Conservation (phyloP, 2,113 vertebrate genomes). For the Orthonyx spaldingii region DNA sequence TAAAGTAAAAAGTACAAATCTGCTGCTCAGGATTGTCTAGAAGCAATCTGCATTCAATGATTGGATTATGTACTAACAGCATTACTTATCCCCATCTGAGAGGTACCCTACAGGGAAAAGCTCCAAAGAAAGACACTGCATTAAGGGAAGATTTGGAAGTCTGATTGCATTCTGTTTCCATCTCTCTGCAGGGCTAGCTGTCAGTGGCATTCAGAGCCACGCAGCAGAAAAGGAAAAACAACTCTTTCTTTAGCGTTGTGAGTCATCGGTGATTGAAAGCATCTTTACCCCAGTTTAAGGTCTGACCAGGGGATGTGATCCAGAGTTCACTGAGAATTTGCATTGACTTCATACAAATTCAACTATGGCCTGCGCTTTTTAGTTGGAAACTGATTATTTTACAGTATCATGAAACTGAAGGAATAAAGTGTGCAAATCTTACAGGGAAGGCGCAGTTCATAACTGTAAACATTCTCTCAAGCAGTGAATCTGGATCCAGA, state of each 20-base stretch:
- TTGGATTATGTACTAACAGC: slow-evolving; percentile 57
- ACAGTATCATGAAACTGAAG: neutral
- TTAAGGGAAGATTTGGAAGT: slow-evolving; percentile 58
- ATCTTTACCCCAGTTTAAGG: neutral
- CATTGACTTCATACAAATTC: neutral
- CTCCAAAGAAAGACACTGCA: slow-evolving; percentile 46
- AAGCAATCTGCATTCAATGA: slow-evolving; percentile 59
- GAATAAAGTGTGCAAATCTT: neutral
- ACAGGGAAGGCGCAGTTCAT: neutral
- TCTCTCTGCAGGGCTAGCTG: slow-evolving; percentile 51
- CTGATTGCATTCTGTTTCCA: slow-evolving; percentile 61
- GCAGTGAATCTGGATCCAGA: slow-evolving; percentile 21
- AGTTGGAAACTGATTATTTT: neutral
- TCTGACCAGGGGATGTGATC: neutral
- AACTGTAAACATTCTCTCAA: slow-evolving; percentile 10
- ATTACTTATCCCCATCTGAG: slow-evolving; percentile 61
- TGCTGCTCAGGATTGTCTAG: neutral
- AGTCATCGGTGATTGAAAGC: slow-evolving; percentile 19
- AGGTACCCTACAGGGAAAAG: slow-evolving; percentile 59
- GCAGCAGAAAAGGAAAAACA: slow-evolving; percentile 27
- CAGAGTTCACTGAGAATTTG: neutral
- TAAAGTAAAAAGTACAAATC: neutral
- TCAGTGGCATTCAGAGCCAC: neutral
- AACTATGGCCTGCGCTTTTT: neutral
- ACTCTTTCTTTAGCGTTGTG: neutral